Percentiles rank a stretch among this genome's conserved stretches.
Conservation (phyloP, 2,113 vertebrate species). For the Brevimyrus niger region DNA sequence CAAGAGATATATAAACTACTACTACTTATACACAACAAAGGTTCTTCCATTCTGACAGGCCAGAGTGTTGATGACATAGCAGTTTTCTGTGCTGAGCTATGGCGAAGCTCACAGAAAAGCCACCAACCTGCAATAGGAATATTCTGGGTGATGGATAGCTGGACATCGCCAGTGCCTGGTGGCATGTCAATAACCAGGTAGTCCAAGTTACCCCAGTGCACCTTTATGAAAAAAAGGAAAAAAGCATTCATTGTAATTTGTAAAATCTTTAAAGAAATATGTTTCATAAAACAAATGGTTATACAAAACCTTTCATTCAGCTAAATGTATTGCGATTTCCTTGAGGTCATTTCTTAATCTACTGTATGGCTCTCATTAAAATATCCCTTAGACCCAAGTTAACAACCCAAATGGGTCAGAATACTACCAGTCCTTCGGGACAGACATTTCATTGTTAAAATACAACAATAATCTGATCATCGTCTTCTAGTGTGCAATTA, state of each 20-base stretch:
- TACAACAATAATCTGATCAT: not conserved
- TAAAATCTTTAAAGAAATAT: not conserved
- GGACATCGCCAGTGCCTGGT: slow-evolving; percentile 93
- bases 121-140: slow-evolving; percentile 78
- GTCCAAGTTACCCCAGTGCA: slow-evolving; percentile 88
- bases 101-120: not conserved
- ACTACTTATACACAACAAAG: not conserved
- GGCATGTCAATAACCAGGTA: slow-evolving; percentile 97
- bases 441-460: not conserved
- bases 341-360: not conserved
- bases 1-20: not conserved
- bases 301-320: not conserved
- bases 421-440: not conserved
- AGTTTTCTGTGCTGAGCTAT: not conserved
- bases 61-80: not conserved
- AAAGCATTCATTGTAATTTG: not conserved
- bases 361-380: not conserved
- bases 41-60: not conserved
- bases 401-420: not conserved
- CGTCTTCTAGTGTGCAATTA: not conserved
- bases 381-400: not conserved
- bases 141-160: slow-evolving; percentile 87
- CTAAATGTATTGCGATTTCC: not conserved
- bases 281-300: not conserved
- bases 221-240: slow-evolving; percentile 62